These are phyloP conservation scores for Andrena bicolor DNA, from an alignment of 2,888 invertebrate genomes.

Conservation along the genomic window DNA sequence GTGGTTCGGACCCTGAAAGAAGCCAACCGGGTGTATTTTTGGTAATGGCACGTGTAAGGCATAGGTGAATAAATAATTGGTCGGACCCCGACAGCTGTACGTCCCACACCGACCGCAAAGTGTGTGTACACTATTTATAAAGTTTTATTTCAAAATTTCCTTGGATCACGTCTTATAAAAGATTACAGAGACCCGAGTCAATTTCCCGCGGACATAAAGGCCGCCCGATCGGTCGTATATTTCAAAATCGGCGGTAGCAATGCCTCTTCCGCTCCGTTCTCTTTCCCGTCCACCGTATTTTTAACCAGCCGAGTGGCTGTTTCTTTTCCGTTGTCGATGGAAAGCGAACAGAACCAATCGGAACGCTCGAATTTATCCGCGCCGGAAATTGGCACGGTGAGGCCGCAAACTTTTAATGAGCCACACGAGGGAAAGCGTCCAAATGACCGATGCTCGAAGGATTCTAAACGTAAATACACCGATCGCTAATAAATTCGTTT, in stretches of 20 bases:
- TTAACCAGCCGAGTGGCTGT: conserved; percentile 38
- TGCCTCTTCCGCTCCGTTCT: not conserved
- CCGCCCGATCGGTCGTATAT: not conserved
- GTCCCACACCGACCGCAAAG: conserved; percentile 48
- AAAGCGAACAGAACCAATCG: conserved; percentile 20
- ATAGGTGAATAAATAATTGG: conserved; percentile 78
- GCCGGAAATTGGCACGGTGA: conserved; percentile 53
- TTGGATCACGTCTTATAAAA: conserved; percentile 31
- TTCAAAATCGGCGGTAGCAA: not conserved
- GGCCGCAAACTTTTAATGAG: conserved; percentile 53
- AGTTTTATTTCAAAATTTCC: conserved; percentile 53
- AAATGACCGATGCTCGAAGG: conserved; percentile 42
- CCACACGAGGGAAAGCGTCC: conserved; percentile 32
- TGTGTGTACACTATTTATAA: conserved; percentile 74
- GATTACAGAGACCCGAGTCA: conserved; percentile 2
- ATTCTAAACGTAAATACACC: conserved; percentile 52
- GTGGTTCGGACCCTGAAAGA: conserved; percentile 57
- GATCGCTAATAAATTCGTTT: conserved; percentile 52
- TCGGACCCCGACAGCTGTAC: conserved; percentile 57
- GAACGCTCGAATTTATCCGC: conserved; percentile 23
- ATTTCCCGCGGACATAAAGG: conserved; percentile 13
- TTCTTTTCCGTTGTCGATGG: conserved; percentile 15
- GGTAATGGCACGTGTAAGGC: conserved; percentile 76
- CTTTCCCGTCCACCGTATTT: conserved; percentile 32
- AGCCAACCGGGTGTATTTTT: conserved; percentile 75